A percentile compares a stretch with the other conserved stretches of the same genome.
Conservation (phyloP, 2,797 vertebrate genomes). For the Characodon lateralis region DNA sequence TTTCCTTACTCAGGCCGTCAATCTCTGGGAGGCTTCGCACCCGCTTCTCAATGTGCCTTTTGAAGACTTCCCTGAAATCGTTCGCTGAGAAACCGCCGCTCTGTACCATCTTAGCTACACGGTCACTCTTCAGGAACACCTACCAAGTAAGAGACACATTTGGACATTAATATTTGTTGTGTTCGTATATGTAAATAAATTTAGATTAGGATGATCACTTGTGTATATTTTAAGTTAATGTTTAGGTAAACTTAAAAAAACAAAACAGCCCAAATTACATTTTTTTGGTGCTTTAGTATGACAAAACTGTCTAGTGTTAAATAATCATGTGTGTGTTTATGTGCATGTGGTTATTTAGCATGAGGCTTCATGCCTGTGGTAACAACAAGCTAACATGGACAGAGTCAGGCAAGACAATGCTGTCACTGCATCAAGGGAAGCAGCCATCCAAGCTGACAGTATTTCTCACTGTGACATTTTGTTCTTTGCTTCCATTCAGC, state of each 20-base stretch:
- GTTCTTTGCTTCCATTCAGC: slow-evolving; percentile 48
- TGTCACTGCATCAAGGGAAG: slow-evolving; percentile 56
- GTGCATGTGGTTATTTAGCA: slow-evolving; percentile 29
- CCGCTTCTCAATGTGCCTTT: slow-evolving; percentile 98
- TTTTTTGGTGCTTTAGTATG: neutral
- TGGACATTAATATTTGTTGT: neutral
- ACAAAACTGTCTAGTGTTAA: slow-evolving; percentile 15
- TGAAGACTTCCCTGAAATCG: slow-evolving; percentile 97
- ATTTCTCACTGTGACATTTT: slow-evolving; percentile 62
- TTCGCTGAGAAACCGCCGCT: slow-evolving; percentile 95
- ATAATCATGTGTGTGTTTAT: slow-evolving; percentile 27
- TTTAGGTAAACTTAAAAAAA: neutral
- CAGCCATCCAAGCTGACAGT: slow-evolving; percentile 49
- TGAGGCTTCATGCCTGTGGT: slow-evolving; percentile 41
- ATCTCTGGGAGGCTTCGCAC: slow-evolving; percentile 98
- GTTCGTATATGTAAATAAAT: neutral
- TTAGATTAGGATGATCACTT: neutral
- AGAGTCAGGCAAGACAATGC: slow-evolving; percentile 36
- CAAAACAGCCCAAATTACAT: neutral
- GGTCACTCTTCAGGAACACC: slow-evolving; percentile 98
- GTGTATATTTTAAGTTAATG: neutral
- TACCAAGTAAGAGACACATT: slow-evolving; percentile 57
- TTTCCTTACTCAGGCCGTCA: slow-evolving; percentile 99
- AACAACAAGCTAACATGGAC: slow-evolving; percentile 57
- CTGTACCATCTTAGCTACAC: slow-evolving; percentile 98